Conservation (phyloP, 2,797 vertebrate species). For the Hemitrygon akajei region DNA sequence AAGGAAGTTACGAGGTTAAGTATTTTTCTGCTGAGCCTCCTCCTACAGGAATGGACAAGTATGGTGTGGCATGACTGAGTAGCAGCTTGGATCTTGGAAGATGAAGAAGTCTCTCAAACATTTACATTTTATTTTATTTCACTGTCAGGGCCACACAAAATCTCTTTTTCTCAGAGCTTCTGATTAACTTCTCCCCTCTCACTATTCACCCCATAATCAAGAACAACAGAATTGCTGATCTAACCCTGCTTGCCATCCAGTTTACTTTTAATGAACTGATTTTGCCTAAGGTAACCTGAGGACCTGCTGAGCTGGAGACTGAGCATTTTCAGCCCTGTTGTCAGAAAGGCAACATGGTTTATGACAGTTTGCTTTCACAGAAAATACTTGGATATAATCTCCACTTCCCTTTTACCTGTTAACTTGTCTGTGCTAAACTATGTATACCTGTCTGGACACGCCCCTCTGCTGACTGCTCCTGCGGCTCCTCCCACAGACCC, state of each 20-base stretch:
- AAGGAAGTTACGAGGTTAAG: not conserved
- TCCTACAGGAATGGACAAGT: not conserved
- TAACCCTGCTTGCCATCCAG: not conserved
- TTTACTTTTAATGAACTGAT: not conserved
- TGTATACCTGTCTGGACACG: too few relatives aligned
- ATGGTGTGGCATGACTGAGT: not conserved
- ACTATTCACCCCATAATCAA: not conserved
- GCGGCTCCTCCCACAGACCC: too few relatives aligned
- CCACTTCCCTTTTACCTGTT: not conserved
- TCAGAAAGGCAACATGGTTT: not conserved
- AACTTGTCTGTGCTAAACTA: too few relatives aligned
- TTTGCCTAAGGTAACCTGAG: not conserved
- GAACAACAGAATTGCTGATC: not conserved
- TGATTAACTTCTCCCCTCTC: not conserved
- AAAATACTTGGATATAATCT: not conserved
- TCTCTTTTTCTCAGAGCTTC: not conserved
- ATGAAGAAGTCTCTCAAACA: not conserved
- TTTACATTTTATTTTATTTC: not conserved
- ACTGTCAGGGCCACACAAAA: not conserved
- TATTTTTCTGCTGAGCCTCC: not conserved
- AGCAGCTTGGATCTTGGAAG: not conserved
- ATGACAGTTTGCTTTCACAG: not conserved
- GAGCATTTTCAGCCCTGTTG: not conserved
- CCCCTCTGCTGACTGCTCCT: too few relatives aligned
- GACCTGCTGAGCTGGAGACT: not conserved